These are phyloP conservation scores for Phycodurus eques DNA, from an alignment of 2,113 vertebrate species.

Conservation along the genomic window DNA sequence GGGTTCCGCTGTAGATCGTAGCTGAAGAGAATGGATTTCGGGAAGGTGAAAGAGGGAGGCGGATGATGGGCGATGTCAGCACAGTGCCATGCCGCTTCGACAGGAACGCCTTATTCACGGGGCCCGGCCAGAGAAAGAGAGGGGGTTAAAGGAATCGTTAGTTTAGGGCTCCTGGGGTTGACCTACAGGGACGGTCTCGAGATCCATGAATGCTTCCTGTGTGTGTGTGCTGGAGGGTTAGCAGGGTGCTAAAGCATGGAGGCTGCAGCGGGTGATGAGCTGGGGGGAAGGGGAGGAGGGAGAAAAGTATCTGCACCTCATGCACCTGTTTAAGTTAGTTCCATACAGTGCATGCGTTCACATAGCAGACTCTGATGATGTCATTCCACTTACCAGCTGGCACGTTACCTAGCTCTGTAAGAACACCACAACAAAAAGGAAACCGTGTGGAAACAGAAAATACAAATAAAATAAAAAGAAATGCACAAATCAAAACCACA, in stretches of 20 bases:
- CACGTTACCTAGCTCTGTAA: constrained; percentile 95
- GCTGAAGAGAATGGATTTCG: constrained; percentile 10
- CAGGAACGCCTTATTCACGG: constrained; percentile 15
- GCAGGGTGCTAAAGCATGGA: constrained; percentile 60
- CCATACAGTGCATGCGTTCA: constrained; percentile 73
- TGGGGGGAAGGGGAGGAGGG: constrained; percentile 19
- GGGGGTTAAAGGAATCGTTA: constrained; percentile 46
- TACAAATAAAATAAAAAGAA: constrained; percentile 68
- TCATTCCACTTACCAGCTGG: constrained; percentile 86
- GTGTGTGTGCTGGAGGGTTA: constrained; percentile 34
- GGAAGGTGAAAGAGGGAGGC: constrained; percentile 47
- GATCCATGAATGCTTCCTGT: constrained; percentile 38
- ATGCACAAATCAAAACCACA: constrained; percentile 88
- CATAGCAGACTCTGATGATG: constrained; percentile 64
- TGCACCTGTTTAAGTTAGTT: constrained; percentile 72
- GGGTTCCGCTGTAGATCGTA: constrained; percentile 3
- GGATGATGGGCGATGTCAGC: constrained; percentile 56
- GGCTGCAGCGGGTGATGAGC: constrained; percentile 53
- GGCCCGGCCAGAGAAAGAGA: constrained; percentile 17
- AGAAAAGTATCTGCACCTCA: constrained; percentile 64
- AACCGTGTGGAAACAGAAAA: constrained; percentile 85
- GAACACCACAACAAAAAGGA: constrained; percentile 46
- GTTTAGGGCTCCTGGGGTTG: constrained; percentile 32
- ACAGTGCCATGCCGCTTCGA: constrained; percentile 60
- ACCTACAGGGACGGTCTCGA: constrained; percentile 25